Percentiles rank a stretch among this genome's conserved stretches.
These are phyloP conservation scores for Sitta carolinensis DNA, from an alignment of 2,797 vertebrate species.

Conservation along the genomic window DNA sequence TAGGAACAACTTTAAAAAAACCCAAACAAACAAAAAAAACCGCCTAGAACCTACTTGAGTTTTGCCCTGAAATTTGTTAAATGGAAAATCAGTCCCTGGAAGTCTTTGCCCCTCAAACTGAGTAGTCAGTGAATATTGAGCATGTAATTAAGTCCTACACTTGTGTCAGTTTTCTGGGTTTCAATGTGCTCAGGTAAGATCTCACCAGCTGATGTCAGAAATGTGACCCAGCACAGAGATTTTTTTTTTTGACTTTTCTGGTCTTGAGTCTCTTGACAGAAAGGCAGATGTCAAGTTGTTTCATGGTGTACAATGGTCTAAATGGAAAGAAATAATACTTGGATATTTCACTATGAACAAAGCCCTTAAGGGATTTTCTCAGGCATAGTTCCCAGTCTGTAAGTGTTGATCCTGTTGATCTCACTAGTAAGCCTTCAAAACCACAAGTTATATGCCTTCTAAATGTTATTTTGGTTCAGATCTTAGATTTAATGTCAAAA, in stretches of 20 bases:
- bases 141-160: rapidly evolving
- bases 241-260: neutral
- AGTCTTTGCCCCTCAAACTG: neutral
- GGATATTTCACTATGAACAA: neutral
- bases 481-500: neutral
- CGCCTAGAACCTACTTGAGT: neutral
- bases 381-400: neutral
- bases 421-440: neutral
- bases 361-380: neutral
- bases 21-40: too few species aligned
- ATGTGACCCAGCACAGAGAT: neutral
- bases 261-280: neutral
- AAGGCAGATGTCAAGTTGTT: neutral
- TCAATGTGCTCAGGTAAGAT: rapidly evolving
- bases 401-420: neutral
- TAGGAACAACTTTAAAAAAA: neutral
- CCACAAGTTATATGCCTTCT: neutral
- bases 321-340: neutral
- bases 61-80: neutral
- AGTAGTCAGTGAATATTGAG: neutral
- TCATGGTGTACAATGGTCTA: neutral
- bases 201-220: neutral
- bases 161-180: neutral
- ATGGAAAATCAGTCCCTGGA: neutral
- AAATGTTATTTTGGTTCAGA: neutral